Percentiles rank a stretch among this genome's conserved stretches.
phyloP scores from a whole-genome alignment of 2,888 invertebrate species.

The Euplexia lucipara region DNA sequence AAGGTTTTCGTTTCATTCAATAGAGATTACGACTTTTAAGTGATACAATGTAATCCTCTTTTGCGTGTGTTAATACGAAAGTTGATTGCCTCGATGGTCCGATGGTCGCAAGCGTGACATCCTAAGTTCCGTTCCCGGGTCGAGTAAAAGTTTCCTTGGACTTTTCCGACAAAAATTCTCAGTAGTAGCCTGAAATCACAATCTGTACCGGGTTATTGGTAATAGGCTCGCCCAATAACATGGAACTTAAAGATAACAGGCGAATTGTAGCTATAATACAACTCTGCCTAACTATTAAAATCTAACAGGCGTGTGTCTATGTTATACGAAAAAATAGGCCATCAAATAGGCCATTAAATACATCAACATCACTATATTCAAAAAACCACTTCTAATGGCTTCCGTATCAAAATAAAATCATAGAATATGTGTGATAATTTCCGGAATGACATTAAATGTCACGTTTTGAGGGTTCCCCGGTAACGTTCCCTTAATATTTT shows the following conservation, averaged over 20 bases:
- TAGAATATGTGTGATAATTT: conserved; percentile 31
- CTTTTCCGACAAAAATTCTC: too few relatives aligned
- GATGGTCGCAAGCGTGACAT: too few relatives aligned
- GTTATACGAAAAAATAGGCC: background rate
- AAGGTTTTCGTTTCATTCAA: conserved; percentile 39
- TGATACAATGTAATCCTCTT: conserved; percentile 39
- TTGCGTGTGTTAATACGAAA: conserved; percentile 21
- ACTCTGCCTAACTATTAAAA: too few relatives aligned
- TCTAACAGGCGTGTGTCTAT: too few relatives aligned
- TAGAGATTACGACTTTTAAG: conserved; percentile 32
- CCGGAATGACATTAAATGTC: conserved; percentile 20
- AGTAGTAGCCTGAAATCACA: too few relatives aligned
- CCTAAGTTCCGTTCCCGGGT: too few relatives aligned
- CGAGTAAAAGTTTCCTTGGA: too few relatives aligned
- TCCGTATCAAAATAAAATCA: conserved; percentile 30
- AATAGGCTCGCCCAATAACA: too few relatives aligned
- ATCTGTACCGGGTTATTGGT: too few relatives aligned
- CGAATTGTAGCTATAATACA: too few relatives aligned
- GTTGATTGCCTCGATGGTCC: background rate
- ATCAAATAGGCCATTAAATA: background rate
- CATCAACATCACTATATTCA: background rate
- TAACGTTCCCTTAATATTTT: conserved; percentile 44
- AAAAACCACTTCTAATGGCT: conserved; percentile 5
- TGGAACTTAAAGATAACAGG: too few relatives aligned
- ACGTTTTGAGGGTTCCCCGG: conserved; percentile 18